Conservation (phyloP, 2,888 invertebrate genomes). For the Gryllus longicercus region DNA sequence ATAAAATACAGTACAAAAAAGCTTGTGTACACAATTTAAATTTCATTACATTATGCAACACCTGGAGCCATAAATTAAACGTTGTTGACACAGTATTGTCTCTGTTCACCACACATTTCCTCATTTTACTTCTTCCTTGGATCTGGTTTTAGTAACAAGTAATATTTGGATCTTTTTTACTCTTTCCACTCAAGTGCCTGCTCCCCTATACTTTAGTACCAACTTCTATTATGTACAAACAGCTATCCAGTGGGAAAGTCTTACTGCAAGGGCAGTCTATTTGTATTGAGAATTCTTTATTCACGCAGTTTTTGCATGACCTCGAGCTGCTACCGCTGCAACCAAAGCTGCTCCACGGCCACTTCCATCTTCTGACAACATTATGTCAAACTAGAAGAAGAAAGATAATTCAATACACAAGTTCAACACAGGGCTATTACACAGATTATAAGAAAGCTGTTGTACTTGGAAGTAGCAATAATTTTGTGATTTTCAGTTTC, state of each 20-base stretch:
- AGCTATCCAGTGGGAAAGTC: no score
- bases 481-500: no score
- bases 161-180: no score
- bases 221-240: not conserved
- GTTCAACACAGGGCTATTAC: not conserved
- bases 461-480: no score
- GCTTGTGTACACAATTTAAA: not conserved
- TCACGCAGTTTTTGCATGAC: conserved; percentile 39
- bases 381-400: conserved; percentile 75
- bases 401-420: conserved; percentile 10
- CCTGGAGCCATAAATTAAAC: not conserved
- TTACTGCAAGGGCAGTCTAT: no score
- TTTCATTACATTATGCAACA: not conserved
- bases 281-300: no score
- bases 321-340: conserved; percentile 83
- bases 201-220: not conserved
- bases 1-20: conserved; percentile 10
- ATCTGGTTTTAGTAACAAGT: no score
- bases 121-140: not conserved
- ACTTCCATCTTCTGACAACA: conserved; percentile 94
- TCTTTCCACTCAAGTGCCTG: no score
- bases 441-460: no score
- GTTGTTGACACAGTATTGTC: not conserved
- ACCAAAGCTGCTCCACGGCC: conserved; percentile 95
- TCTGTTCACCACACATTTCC: not conserved